Percentiles rank a stretch among this genome's conserved stretches.
These are phyloP conservation scores for Siphamia tubifer DNA, from an alignment of 2,113 vertebrate species.

Conservation along the genomic window DNA sequence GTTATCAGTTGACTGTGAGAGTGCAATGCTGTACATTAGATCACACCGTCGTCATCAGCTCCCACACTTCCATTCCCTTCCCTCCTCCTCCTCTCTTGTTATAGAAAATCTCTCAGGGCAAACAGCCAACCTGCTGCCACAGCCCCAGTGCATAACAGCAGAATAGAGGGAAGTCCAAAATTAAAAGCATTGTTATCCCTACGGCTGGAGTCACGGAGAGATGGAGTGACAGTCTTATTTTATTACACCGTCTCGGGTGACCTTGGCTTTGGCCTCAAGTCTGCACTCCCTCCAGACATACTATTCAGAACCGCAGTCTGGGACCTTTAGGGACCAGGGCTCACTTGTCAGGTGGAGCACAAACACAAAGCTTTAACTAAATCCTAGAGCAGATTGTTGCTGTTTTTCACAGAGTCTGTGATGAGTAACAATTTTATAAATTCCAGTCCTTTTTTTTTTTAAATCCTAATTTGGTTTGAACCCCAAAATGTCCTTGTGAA, in stretches of 20 bases:
- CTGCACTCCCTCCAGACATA: constrained; percentile 21
- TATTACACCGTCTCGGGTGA: constrained; percentile 52
- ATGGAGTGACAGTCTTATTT: constrained; percentile 66
- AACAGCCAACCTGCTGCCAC: constrained; percentile 29
- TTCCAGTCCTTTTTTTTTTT: background rate
- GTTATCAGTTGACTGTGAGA: constrained; percentile 57
- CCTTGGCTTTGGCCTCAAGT: constrained; percentile 61
- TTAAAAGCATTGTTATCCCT: constrained; percentile 66
- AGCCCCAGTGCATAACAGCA: constrained; percentile 35
- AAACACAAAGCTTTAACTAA: constrained; percentile 14
- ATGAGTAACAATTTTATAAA: constrained; percentile 17
- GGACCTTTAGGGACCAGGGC: constrained; percentile 1
- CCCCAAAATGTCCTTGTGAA: constrained; percentile 54
- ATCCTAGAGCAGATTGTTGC: background rate
- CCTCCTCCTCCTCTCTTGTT: constrained; percentile 13
- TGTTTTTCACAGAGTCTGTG: background rate
- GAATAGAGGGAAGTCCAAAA: constrained; percentile 70
- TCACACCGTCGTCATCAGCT: constrained; percentile 40
- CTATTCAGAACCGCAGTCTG: constrained; percentile 35
- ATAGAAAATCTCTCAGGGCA: constrained; percentile 54
- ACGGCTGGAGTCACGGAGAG: constrained; percentile 23
- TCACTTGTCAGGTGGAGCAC: constrained; percentile 10
- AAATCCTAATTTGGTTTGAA: constrained; percentile 5
- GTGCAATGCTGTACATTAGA: constrained; percentile 39
- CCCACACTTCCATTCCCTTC: constrained; percentile 34